Evolutionary conservation across 2,888 invertebrate genomes (phyloP), one percentile per base, ranked within the genome.

Genomic region (Phrixothrix hirtus): DNA sequence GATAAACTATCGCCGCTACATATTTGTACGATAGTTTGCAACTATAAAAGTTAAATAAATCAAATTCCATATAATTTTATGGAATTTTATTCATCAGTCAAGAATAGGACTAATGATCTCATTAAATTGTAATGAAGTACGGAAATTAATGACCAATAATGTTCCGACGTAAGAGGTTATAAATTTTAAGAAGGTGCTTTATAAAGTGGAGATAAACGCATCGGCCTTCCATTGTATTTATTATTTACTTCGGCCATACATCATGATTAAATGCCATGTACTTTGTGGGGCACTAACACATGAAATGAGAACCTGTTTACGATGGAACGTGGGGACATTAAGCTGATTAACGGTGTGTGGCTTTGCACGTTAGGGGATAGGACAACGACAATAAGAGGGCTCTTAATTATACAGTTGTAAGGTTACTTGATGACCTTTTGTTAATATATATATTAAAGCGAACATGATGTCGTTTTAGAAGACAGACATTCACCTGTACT

Each of bases 311-410:
- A 38, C 36, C 21, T 46, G 46, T 46, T 46, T 46, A 46, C 38
- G 36, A 36, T 25, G 29, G 46, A 31, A 46, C 46, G 46, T 46
- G 46, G 37, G 26, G 30, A 31, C 46, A 46, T 46, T 46, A 46
- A 14, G 25, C 38, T 46, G 37, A 46, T 46, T 46, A 46, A 38
- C 46, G 30, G 38, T 21, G 31, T 46, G 38, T 46, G 38, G 21
- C 26, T 31, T 9, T 25, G 31, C 38, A 38, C 46, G 38, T 46
- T 46, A 46, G 38, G 46, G 38, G 31, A 12, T 38, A 36, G 37
- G 32, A 46, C 46, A 38, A 46, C 38, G 46, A 38, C 31, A 46
- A 46, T 46, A 46, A 46, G 46, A 31, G 46, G 38, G 38, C 46
- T 46, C 36, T 46, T 46, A 46, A 46, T 46, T 46, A 46, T 38